Evolutionary conservation across 2,113 vertebrate genomes (phyloP), one percentile per base, ranked within the genome.

Genomic region (Pomatorhinus ruficollis): DNA sequence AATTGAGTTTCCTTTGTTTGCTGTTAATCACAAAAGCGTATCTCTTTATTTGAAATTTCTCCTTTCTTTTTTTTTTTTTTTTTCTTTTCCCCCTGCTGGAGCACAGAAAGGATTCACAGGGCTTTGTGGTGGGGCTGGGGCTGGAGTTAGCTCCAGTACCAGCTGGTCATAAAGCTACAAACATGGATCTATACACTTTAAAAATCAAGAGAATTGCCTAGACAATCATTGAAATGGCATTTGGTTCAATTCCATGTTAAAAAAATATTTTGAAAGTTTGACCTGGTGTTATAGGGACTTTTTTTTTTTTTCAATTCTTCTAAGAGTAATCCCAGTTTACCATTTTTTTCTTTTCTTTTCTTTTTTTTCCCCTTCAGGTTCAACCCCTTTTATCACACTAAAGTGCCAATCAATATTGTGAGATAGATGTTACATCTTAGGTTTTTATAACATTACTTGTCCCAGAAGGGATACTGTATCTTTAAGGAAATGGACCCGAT

Each of bases 401-500:
- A 98, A 98, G 98, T 98, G 97, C 97, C 98, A 98, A 98, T 98
- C 97, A 98, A 98, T 98, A 98, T 97, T 88, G 92, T 23, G 91
- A 97, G 98, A 98, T 98, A 98, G 98, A 98, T 98, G 98, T 97
- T 97, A 95, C 97, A 97, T 98, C 98, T 97, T 98, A 97, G 97
- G 97, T 98, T 98, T 98, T 98, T 98, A 98, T 98, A 98, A 98
- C 98, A 89, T 97, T 95, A 96, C 98, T 97, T 45, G 96, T 98
- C 98, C 98, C 98, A 98, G 98, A 98, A 98, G 98, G 97, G 97
- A 98, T 97, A 98, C 98, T 98, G 98, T 98, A 98, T 98, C 98
- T 98, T 98, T 98, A 98, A 98, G 98, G 98, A 98, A 98, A 98
- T 98, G 98, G 98, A 98, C 98, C 97, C 96, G 68, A 97, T 98